Evolutionary conservation across 2,888 invertebrate species (phyloP).

Genomic region (Sicus ferrugineus): DNA sequence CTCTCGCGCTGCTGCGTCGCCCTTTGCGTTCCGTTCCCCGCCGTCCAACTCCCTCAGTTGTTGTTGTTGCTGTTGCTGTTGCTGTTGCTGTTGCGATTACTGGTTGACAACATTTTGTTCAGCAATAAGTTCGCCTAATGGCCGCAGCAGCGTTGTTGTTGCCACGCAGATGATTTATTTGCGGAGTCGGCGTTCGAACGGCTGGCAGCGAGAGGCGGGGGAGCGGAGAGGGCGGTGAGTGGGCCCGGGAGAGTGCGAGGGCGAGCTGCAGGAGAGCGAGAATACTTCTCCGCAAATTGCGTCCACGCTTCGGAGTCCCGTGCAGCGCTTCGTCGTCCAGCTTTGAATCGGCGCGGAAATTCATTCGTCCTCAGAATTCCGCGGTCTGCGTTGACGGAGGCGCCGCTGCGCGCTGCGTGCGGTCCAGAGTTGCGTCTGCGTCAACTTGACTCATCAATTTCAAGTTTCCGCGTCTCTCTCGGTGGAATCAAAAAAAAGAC

Average conservation of each 20-base stretch:
- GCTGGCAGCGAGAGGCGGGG: background rate
- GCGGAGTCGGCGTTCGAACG: background rate
- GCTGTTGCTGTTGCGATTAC: constrained; percentile 6
- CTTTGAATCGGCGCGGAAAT: background rate
- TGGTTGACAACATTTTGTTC: constrained; percentile 31
- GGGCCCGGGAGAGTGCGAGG: background rate
- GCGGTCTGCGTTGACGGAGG: too few species aligned
- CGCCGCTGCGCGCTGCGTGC: too few species aligned
- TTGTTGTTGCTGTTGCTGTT: constrained; percentile 13
- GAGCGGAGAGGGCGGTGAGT: background rate
- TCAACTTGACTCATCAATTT: too few species aligned
- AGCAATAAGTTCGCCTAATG: constrained; percentile 22
- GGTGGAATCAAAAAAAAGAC: too few species aligned
- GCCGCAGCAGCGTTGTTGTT: background rate
- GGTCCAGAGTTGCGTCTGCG: too few species aligned
- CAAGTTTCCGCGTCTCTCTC: too few species aligned
- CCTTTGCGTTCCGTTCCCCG: background rate
- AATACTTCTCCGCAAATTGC: too few species aligned
- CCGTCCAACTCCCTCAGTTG: background rate
- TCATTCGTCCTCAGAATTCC: background rate
- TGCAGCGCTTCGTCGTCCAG: background rate
- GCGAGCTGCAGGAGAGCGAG: background rate
- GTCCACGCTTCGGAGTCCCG: too few species aligned
- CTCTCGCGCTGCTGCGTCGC: constrained; percentile 23
- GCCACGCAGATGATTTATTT: constrained; percentile 7